Percentiles rank a stretch among this genome's conserved stretches.
phyloP scores from a whole-genome alignment of 2,113 vertebrate species.

The Apus apus region DNA sequence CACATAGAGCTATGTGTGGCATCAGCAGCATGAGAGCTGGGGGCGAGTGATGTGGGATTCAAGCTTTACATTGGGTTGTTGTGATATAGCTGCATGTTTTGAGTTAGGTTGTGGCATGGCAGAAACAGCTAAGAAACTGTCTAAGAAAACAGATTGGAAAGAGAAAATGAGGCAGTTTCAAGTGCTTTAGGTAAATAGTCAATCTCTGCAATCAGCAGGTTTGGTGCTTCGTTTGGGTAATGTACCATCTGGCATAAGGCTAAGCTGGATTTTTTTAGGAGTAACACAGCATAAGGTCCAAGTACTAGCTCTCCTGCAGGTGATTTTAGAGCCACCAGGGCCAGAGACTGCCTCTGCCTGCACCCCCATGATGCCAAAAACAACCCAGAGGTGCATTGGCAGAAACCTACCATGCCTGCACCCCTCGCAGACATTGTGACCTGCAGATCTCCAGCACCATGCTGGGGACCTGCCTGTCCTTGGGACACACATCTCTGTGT shows the following conservation, averaged over 20 bases:
- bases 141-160: neutral
- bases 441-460: no score
- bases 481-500: neutral
- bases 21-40: neutral
- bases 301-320: neutral
- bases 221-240: neutral
- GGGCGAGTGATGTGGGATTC: neutral
- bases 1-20: neutral
- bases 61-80: neutral
- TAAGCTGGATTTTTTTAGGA: neutral
- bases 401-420: neutral
- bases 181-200: neutral
- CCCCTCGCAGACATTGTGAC: neutral
- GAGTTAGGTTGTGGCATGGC: neutral
- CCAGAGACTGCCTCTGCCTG: neutral
- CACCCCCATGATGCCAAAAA: neutral
- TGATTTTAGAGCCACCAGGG: neutral
- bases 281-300: neutral
- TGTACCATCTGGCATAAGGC: neutral
- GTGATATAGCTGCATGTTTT: neutral
- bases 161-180: neutral
- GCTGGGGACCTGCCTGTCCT: neutral
- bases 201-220: neutral
- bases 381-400: neutral
- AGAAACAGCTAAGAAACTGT: neutral